Evolutionary conservation across 2,113 vertebrate genomes (phyloP).

Genomic region (Pangasianodon hypophthalmus): DNA sequence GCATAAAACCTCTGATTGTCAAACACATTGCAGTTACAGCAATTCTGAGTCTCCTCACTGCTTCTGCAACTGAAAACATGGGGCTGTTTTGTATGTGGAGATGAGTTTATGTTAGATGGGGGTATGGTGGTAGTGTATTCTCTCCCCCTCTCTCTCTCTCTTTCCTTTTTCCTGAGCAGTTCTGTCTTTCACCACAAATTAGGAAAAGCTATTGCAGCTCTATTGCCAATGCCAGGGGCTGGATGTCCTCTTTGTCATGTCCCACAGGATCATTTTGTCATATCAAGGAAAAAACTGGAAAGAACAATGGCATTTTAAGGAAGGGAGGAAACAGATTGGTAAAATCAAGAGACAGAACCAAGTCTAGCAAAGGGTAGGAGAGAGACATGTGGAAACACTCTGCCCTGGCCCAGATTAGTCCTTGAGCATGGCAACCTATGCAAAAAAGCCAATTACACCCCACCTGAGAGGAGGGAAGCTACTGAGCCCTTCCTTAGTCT

Average conservation of each 20-base stretch:
- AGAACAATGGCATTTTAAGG: neutral
- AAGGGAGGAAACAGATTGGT: too few species aligned
- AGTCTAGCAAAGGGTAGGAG: neutral
- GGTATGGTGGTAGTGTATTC: conserved; percentile 13
- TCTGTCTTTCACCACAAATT: conserved; percentile 46
- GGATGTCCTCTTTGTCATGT: conserved; percentile 21
- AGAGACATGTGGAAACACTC: neutral
- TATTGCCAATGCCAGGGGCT: neutral
- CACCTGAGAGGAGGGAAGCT: conserved; percentile 32
- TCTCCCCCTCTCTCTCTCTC: conserved; percentile 29
- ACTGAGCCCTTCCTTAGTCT: conserved; percentile 19
- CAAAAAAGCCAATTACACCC: conserved; percentile 45
- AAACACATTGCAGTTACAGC: conserved; percentile 69
- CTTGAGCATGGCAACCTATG: conserved; percentile 42
- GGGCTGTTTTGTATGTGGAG: conserved; percentile 50
- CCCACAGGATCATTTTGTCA: conserved; percentile 34
- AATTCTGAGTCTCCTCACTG: conserved; percentile 62
- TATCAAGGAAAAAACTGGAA: neutral
- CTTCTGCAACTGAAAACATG: conserved; percentile 67
- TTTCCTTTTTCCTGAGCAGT: conserved; percentile 17
- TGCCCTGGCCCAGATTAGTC: conserved; percentile 33
- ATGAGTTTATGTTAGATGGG: conserved; percentile 27
- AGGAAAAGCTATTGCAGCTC: neutral
- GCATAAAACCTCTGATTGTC: conserved; percentile 74
- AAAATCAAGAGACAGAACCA: conserved; percentile 3